Conservation (phyloP, 1,140 invertebrate genomes). For the Eriocheir sinensis region DNA sequence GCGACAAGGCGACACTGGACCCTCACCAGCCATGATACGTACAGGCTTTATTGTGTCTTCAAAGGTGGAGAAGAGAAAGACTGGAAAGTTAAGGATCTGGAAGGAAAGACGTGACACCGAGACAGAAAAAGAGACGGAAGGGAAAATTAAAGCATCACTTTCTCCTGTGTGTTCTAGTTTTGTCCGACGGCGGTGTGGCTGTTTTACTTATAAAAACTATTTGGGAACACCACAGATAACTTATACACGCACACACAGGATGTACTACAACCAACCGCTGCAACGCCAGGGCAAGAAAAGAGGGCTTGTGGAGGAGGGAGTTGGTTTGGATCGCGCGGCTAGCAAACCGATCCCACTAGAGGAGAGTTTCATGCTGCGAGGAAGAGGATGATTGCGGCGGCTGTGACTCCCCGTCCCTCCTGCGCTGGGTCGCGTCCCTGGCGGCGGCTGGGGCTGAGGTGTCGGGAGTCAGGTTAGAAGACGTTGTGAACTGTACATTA, state of each 20-base stretch:
- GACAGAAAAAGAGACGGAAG: not conserved
- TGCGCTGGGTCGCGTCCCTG: not conserved
- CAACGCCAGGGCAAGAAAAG: too few relatives aligned
- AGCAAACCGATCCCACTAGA: constrained; percentile 39
- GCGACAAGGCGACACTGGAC: not conserved
- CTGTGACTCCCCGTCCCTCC: constrained; percentile 41
- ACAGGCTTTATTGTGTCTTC: not conserved
- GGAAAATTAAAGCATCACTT: not conserved
- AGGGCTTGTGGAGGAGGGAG: not conserved
- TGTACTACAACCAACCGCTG: too few relatives aligned
- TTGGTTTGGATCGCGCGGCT: constrained; percentile 21
- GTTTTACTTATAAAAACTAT: not conserved
- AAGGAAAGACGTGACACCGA: too few relatives aligned
- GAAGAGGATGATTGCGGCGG: too few relatives aligned
- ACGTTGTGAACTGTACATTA: constrained; percentile 54
- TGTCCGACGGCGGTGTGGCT: not conserved
- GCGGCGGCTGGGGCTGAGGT: not conserved
- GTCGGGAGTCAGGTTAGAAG: constrained; percentile 35
- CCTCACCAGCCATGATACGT: not conserved
- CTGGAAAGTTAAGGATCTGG: too few relatives aligned
- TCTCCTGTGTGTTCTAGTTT: not conserved
- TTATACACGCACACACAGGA: not conserved
- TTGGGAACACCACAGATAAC: not conserved
- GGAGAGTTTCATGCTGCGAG: constrained; percentile 67
- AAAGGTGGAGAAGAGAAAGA: too few relatives aligned